Evolutionary conservation across 92 coral and sea anemone species (phyloP).

Genomic region (Galaxea fascicularis): DNA sequence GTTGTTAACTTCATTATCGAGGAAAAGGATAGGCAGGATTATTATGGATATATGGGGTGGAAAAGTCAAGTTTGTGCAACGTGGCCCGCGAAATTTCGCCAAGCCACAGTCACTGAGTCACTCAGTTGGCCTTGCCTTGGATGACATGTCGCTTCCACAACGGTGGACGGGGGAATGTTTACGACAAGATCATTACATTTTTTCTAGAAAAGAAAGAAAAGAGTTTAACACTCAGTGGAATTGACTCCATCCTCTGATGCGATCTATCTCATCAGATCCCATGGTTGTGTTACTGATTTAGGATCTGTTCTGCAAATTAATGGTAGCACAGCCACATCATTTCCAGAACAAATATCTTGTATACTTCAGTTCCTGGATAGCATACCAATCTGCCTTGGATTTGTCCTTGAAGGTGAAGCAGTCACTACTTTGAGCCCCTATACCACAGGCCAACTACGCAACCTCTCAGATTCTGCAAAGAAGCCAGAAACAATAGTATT

Average conservation of each 20-base stretch:
- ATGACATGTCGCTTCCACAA: neutral
- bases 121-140: neutral
- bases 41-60: slow-evolving; percentile 16
- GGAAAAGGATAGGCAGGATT: neutral
- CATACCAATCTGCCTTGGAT: slow-evolving; percentile 25
- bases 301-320: neutral
- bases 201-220: neutral
- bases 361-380: slow-evolving; percentile 4
- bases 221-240: slow-evolving; percentile 7
- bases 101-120: neutral
- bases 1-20: neutral
- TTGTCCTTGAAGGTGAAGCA: slow-evolving; percentile 7
- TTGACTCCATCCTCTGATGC: slow-evolving; percentile 22
- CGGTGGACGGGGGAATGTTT: neutral
- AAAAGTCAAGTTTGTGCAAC: slow-evolving; percentile 17
- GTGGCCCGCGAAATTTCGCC: slow-evolving; percentile 8
- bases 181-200: neutral
- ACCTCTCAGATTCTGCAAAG: slow-evolving; percentile 20
- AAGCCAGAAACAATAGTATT: slow-evolving; percentile 9
- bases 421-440: neutral
- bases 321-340: slow-evolving; percentile 28
- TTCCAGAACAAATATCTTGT: slow-evolving; percentile 9
- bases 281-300: slow-evolving; percentile 23
- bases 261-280: neutral
- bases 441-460: slow-evolving; percentile 6